Conservation (phyloP, 2,888 invertebrate genomes). For the Cordylochernes scorpioides region DNA sequence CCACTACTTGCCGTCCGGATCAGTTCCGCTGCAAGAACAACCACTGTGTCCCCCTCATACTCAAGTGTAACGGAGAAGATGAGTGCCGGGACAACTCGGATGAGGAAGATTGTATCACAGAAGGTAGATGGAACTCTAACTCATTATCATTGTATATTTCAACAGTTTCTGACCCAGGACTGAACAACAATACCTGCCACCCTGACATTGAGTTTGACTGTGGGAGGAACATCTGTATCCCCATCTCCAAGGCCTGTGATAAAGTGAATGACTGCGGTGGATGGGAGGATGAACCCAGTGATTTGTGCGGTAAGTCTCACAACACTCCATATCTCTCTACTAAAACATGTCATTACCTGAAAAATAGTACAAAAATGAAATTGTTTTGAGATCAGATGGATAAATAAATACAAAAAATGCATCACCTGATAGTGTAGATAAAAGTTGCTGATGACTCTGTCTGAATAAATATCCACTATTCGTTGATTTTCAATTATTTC, state of each 20-base stretch:
- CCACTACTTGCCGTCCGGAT: slow-evolving; percentile 50
- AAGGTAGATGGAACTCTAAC: no score
- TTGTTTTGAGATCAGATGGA: not conserved
- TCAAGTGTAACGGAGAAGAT: slow-evolving; percentile 49
- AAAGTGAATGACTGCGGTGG: slow-evolving; percentile 57
- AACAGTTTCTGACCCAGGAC: slow-evolving; percentile 13
- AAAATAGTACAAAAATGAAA: not conserved
- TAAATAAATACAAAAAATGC: not conserved
- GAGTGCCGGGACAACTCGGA: slow-evolving; percentile 66
- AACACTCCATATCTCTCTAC: no score
- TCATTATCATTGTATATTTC: no score
- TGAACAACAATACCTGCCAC: slow-evolving; percentile 30
- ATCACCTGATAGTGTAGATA: no score
- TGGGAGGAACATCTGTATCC: slow-evolving; percentile 55
- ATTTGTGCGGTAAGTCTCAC: slow-evolving; percentile 35
- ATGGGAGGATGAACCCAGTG: slow-evolving; percentile 58
- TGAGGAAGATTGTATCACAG: slow-evolving; percentile 48
- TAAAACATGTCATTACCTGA: no score
- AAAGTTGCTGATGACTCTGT: no score
- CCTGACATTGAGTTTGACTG: slow-evolving; percentile 54
- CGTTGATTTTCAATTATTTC: no score
- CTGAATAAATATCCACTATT: no score
- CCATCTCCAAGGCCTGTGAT: slow-evolving; percentile 50
- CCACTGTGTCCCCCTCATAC: slow-evolving; percentile 30
- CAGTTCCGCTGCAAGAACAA: slow-evolving; percentile 46